These are phyloP conservation scores for Propithecus perrieri DNA, from an alignment of 2,797 vertebrate genomes.

Conservation along the genomic window DNA sequence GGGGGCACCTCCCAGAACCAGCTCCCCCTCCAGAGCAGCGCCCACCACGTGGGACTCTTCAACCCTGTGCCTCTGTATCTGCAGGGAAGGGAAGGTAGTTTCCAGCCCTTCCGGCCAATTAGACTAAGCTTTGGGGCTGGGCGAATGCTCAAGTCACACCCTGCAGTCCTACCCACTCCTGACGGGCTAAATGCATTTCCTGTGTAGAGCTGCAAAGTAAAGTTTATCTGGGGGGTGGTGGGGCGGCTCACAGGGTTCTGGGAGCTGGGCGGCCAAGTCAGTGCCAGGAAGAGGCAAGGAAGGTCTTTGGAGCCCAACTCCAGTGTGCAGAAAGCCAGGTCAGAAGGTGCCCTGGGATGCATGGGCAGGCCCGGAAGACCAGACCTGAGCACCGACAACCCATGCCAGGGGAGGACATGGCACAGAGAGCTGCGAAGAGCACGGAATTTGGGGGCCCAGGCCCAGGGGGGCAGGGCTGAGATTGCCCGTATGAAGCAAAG, in stretches of 20 bases:
- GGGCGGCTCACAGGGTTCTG: neutral
- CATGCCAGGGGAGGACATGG: accelerated
- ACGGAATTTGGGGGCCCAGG: neutral
- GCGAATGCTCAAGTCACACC: neutral
- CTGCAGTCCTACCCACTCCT: neutral
- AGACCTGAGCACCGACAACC: accelerated
- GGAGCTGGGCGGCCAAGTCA: neutral
- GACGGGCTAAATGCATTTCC: neutral
- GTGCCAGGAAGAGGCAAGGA: neutral
- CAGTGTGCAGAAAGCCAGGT: accelerated
- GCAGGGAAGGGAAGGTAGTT: neutral
- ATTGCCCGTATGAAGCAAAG: neutral
- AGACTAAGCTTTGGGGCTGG: neutral
- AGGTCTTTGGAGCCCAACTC: neutral
- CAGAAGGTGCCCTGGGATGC: neutral
- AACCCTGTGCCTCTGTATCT: neutral
- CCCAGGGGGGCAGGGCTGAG: neutral
- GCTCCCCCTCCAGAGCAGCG: neutral
- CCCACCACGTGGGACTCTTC: accelerated
- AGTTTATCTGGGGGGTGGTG: neutral
- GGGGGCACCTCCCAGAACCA: neutral
- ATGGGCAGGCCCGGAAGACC: neutral
- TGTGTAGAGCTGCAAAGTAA: neutral
- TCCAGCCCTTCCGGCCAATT: neutral
- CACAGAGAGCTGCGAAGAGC: neutral